Percentiles rank a stretch among this genome's conserved stretches.
Conservation (phyloP, 2,797 vertebrate species). For the Gallinago solitaria region DNA sequence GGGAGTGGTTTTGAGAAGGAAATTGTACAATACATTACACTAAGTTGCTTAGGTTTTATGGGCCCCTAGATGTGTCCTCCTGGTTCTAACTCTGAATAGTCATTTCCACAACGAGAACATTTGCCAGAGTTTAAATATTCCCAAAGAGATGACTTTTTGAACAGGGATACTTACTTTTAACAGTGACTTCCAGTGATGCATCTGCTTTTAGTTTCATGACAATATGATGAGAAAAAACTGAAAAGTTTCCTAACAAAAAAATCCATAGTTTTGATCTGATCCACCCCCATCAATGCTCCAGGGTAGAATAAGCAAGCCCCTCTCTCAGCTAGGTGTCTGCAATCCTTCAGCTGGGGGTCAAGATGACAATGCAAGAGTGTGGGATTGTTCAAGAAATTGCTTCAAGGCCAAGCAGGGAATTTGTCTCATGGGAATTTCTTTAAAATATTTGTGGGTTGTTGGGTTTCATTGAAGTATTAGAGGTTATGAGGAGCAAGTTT, state of each 20-base stretch:
- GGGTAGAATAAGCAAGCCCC: not conserved
- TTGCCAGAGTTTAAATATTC: not conserved
- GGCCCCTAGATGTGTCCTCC: fast-evolving
- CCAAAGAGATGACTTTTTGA: not conserved
- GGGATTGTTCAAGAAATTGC: not conserved
- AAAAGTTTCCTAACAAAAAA: not conserved
- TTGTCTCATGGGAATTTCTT: not conserved
- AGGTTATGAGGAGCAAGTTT: not conserved
- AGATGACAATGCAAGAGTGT: fast-evolving
- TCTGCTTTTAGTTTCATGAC: not conserved
- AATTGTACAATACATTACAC: not conserved
- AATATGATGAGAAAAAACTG: not conserved
- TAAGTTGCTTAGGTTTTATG: not conserved
- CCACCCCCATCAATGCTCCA: not conserved
- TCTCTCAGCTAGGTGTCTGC: not conserved
- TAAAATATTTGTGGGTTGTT: not conserved
- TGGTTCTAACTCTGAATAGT: not conserved
- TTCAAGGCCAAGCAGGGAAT: not conserved
- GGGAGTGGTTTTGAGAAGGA: not conserved
- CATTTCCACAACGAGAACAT: not conserved
- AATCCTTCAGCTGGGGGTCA: not conserved
- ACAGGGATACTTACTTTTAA: not conserved
- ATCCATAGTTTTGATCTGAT: not conserved
- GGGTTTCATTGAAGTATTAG: not conserved
- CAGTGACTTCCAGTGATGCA: not conserved